These are phyloP conservation scores for Neoitamus cyanurus DNA, from an alignment of 2,888 invertebrate genomes.

Conservation along the genomic window DNA sequence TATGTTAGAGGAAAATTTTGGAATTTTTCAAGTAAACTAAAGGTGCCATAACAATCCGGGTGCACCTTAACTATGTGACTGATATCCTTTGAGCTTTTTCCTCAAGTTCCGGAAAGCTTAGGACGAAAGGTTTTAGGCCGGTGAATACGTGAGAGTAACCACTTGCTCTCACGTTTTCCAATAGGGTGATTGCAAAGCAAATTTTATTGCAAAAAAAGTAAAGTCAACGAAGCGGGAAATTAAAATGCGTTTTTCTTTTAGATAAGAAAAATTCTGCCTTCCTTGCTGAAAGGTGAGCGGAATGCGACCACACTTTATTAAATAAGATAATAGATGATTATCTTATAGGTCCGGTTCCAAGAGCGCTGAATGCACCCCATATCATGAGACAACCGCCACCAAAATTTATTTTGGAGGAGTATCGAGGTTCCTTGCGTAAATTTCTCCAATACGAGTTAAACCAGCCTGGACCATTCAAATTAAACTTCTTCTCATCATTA, in stretches of 20 bases:
- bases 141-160: background rate
- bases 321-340: no score
- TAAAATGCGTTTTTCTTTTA: background rate
- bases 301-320: no score
- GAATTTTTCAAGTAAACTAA: constrained; percentile 22
- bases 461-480: no score
- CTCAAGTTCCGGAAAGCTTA: constrained; percentile 1
- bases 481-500: no score
- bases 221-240: background rate
- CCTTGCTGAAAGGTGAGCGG: no score
- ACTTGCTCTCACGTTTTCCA: background rate
- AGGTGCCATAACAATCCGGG: constrained; percentile 46
- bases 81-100: constrained; percentile 44
- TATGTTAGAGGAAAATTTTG: background rate
- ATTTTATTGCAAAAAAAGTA: background rate
- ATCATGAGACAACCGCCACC: no score
- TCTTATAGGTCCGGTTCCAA: no score
- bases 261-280: background rate
- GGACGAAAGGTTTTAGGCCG: background rate
- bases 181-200: background rate
- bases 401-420: no score
- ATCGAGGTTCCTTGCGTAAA: no score
- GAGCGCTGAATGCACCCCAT: no score
- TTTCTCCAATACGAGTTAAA: no score
- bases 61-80: constrained; percentile 49